Evolutionary conservation across 2,113 vertebrate species (phyloP), one percentile per base, ranked within the genome.

Genomic region (Melanostigma gelatinosum): DNA sequence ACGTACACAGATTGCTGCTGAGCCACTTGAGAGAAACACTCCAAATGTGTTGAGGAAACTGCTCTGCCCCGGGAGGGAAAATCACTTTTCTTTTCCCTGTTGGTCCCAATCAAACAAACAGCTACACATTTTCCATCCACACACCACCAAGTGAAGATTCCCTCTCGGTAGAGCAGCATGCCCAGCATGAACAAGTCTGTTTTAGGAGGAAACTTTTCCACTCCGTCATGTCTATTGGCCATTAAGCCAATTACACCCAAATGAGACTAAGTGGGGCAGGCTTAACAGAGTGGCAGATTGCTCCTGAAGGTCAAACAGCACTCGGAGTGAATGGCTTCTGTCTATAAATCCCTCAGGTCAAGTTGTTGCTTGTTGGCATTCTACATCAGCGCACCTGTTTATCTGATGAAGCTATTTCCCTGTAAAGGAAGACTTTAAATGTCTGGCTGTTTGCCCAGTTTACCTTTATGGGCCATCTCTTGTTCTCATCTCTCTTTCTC

Each of bases 381-480:
- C 85, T 78, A 84, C 84, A 84, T 91, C 79, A 83, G 81, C 81
- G 62, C 91, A 90, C 88, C 90, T 94, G 89, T 94, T 93, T 93
- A 90, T 90, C 87, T 89, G 83, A 92, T 91, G 81, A 92, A 88
- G 91, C 91, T 80, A 92, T 92, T 91, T 92, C 86, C 89, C 85
- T 80, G 83, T 91, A 93, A 91, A 93, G 87, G 77, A 90, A 72
- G 76, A 90, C 85, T 94, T 94, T 90, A 92, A 92, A 94, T 72
- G 83, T 73, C 85, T 94, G 93, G 94, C 88, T 44, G 72, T 80
- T 90, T 79, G 89, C 90, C 91, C 87, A 89, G 89, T 88, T 91
- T 93, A 90, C 92, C 90, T 93, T 94, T 94, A 94, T 93, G 89
- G 91, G 83, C 89, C 82, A 86, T 93, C 87, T 88, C 87, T 91